These are phyloP conservation scores for Clamator glandarius DNA, from an alignment of 2,797 vertebrate species.

Conservation along the genomic window DNA sequence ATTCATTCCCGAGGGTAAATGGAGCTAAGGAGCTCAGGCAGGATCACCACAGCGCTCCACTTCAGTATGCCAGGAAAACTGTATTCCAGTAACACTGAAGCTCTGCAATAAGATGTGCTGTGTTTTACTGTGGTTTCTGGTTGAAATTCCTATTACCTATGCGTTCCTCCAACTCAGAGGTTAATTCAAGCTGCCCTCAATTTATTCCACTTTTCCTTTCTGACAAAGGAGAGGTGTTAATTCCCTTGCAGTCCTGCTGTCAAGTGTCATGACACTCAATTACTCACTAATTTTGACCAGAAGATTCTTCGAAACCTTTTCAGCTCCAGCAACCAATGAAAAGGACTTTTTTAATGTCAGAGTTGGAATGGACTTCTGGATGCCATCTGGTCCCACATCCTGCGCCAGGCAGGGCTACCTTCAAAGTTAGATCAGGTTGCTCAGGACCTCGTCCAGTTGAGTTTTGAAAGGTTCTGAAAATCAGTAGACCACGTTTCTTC, in stretches of 20 bases:
- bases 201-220: background rate
- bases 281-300: background rate
- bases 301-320: background rate
- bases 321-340: background rate
- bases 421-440: background rate
- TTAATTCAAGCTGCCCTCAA: background rate
- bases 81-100: background rate
- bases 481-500: background rate
- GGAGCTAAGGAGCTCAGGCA: background rate
- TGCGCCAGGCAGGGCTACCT: background rate
- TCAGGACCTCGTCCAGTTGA: background rate
- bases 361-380: background rate
- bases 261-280: background rate
- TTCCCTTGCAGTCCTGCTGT: background rate
- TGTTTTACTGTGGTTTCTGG: background rate
- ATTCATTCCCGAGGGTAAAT: background rate
- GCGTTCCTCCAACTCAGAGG: background rate
- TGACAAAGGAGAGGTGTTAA: background rate
- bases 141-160: background rate
- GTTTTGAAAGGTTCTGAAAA: background rate
- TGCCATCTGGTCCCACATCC: background rate
- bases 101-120: background rate
- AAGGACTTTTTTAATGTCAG: background rate
- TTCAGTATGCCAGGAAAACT: background rate
- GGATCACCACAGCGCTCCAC: background rate